Percentiles rank a stretch among this genome's conserved stretches.
Evolutionary conservation across 2,797 vertebrate genomes (phyloP).

Genomic region (Bovichtus variegatus): DNA sequence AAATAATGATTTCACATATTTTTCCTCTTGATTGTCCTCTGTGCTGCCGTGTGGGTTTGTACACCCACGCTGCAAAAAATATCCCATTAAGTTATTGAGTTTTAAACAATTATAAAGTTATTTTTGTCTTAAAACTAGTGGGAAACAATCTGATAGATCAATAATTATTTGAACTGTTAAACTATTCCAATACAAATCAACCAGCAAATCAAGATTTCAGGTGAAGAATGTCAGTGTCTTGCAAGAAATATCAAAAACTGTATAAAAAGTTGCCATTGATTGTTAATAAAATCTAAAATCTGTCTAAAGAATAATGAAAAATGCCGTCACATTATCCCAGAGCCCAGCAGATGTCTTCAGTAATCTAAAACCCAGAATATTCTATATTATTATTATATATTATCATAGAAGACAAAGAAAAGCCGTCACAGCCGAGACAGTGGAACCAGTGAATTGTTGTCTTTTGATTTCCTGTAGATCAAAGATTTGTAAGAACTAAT

Average conservation of each 20-base stretch:
- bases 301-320: too few relatives aligned
- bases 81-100: neutral
- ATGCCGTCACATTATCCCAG: too few relatives aligned
- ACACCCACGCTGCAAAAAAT: conserved; percentile 2
- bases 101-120: neutral
- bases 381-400: too few relatives aligned
- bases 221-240: too few relatives aligned
- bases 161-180: too few relatives aligned
- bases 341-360: rapidly evolving
- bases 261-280: too few relatives aligned
- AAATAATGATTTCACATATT: conserved; percentile 1
- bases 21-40: neutral
- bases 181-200: neutral
- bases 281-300: too few relatives aligned
- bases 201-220: too few relatives aligned
- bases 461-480: neutral
- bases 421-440: too few relatives aligned
- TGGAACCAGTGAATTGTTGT: neutral
- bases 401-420: neutral
- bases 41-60: neutral
- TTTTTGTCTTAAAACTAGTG: neutral
- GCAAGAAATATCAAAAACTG: too few relatives aligned
- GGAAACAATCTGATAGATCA: neutral
- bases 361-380: neutral
- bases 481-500: too few relatives aligned